phyloP scores from a whole-genome alignment of 2,888 invertebrate species.

The Coleophora deauratella region DNA sequence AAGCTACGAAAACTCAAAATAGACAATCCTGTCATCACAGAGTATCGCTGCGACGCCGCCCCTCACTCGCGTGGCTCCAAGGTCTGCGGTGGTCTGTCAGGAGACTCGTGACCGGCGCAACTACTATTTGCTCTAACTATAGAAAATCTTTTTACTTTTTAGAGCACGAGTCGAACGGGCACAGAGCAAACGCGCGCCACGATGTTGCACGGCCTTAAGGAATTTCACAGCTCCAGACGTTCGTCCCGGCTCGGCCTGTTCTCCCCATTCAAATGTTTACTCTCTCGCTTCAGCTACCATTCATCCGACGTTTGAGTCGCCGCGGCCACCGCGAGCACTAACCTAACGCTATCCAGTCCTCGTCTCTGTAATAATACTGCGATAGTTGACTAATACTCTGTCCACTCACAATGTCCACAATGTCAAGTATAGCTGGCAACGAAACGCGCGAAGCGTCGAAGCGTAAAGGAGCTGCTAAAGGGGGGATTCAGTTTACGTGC shows the following conservation, averaged over 20 bases:
- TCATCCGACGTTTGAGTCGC: conserved; percentile 58
- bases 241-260: conserved; percentile 49
- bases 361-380: conserved; percentile 74
- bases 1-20: conserved; percentile 22
- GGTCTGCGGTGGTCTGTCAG: conserved; percentile 63
- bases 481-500: conserved; percentile 46
- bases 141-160: conserved; percentile 70
- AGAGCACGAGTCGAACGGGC: conserved; percentile 64
- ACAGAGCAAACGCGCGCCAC: conserved; percentile 67
- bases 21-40: conserved; percentile 14
- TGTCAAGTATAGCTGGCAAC: conserved; percentile 58
- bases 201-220: conserved; percentile 68
- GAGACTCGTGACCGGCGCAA: conserved; percentile 62
- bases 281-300: conserved; percentile 69
- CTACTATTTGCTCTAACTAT: conserved; percentile 65
- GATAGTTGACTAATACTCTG: conserved; percentile 74
- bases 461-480: conserved; percentile 62
- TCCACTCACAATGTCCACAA: conserved; percentile 65
- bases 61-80: conserved; percentile 26
- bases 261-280: conserved; percentile 65
- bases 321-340: conserved; percentile 61
- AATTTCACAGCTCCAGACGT: conserved; percentile 68
- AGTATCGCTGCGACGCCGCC: conserved; percentile 15
- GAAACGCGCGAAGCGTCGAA: conserved; percentile 69
- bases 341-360: conserved; percentile 70